Evolutionary conservation across 2,888 invertebrate genomes (phyloP), one percentile per base, ranked within the genome.

Genomic region (Choreutis nemorana): DNA sequence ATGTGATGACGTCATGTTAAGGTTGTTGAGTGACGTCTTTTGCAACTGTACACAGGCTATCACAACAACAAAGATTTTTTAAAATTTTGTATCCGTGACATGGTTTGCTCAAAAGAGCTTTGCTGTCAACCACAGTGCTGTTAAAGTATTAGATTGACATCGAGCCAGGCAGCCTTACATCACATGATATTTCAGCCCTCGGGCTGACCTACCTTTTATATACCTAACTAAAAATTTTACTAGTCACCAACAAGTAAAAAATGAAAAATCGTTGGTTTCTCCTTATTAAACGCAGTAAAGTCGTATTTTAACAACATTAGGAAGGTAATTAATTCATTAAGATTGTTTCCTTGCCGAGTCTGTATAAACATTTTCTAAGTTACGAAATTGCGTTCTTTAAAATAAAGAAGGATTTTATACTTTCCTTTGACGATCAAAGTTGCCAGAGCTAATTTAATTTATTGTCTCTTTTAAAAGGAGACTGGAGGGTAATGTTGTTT

Each of bases 391-490:
- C 65, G 60, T 62, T 61, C 50, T 55, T 52, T 54, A 60, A 68
- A 73, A 71, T 65, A 49, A 65, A 64, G 58, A 61, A 59, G 54
- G 52, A 43, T 36, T 55, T 70, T 67, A 63, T 55, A 50, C 41
- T 56, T 50, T 57, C 56, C 62, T 73, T 72, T 73, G 72, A 71
- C 55, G 65, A 62, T 62, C 63, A 68, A 65, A 68, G 67, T 68
- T 57, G 49, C 40, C 60, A 43, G 55, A 65, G 65, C 57, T 77
- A 75, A 78, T 75, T 73, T 61, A 63, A 75, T 78, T 73, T 70
- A 63, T 65, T 67, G 67, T 72, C 56, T 75, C 73, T 65, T 61
- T 75, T 71, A 73, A 71, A 75, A 62, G 54, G 70, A 68, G 64
- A 66, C 65, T 65, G 60, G 40, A 46, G 48, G 46, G 54, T 75